Base-by-base conservation (phyloP, 2,113 vertebrate genomes). In the Syngnathus floridae region DNA sequence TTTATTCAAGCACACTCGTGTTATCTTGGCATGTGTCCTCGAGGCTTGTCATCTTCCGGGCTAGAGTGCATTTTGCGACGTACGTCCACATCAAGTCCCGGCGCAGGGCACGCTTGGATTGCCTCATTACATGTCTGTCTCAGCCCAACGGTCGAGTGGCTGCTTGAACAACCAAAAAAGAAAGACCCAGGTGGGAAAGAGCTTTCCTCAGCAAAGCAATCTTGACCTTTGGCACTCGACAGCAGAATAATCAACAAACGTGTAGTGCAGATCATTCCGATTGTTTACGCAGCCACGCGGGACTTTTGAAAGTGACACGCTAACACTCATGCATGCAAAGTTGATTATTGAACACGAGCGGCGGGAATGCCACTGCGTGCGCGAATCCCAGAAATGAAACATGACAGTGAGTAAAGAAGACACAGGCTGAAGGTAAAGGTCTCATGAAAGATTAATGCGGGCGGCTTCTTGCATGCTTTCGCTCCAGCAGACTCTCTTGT, bases 91-190 rank as follows among this genome's bases (percentile, higher is more conserved):
- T 69, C 67, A 64, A 76, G 65, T 58, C 10, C 70, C 40, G 38
- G 73, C 70, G 66, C 43, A 16, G 64, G 5, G 2, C 17, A 4
- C 60, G 49, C 58, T 65, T 66, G 73, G 65, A 76, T 74, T 74
- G 63, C 43, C 79, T 79, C 84, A 82, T 85, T 82, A 84, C 80
- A 83, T 70, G 74, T 86, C 78, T 82, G 66, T 77, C 78, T 83
- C 82, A 61, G 65, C 73, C 37, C 56, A 81, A 72, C 72, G 76
- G 77, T 70, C 57, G 80, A 87, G 82, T 79, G 82, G 37, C 81
- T 79, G 72, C 82, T 84, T 72, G 73, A 79, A 73, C 77, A 71
- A 82, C 77, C 73, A 71, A 78, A 83, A 58, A 69, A 80, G 76
- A 84, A 72, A 69, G 62, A 65, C 48, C 3, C 56, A 51, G 56